phyloP scores from a whole-genome alignment of 2,888 invertebrate genomes.

The Villa cingulata region DNA sequence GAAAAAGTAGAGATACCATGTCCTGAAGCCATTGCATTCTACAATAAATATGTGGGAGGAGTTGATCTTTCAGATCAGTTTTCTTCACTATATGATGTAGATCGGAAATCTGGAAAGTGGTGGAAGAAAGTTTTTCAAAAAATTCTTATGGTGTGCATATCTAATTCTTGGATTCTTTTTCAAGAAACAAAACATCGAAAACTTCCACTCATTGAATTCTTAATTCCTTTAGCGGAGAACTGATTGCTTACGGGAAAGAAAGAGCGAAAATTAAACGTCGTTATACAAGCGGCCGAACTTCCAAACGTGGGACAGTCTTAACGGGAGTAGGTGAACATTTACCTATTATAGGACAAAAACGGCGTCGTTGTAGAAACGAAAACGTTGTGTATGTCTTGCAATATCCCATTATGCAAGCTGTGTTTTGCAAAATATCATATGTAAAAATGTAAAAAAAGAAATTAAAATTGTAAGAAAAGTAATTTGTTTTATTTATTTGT shows the following conservation, averaged over 20 bases:
- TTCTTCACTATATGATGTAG: background rate
- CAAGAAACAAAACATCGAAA: too few species aligned
- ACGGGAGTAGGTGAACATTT: slow-evolving; percentile 9
- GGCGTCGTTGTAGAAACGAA: slow-evolving; percentile 7
- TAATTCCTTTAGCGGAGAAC: slow-evolving; percentile 7
- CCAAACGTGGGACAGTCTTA: slow-evolving; percentile 5
- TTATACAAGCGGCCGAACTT: slow-evolving; percentile 6
- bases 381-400: too few species aligned
- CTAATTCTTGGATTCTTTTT: background rate
- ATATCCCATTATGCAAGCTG: too few species aligned
- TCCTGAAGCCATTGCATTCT: background rate
- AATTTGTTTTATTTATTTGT: too few species aligned
- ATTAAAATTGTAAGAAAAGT: too few species aligned
- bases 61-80: background rate
- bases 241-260: slow-evolving; percentile 7
- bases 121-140: background rate
- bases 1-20: background rate
- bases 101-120: background rate
- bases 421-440: too few species aligned
- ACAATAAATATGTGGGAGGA: too few species aligned
- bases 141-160: background rate
- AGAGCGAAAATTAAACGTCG: slow-evolving; percentile 6
- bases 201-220: slow-evolving; percentile 5
- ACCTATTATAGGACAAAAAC: slow-evolving; percentile 4
- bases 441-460: too few species aligned